Conservation (phyloP, 2,888 invertebrate species). For the Agonopterix alstromeriana region DNA sequence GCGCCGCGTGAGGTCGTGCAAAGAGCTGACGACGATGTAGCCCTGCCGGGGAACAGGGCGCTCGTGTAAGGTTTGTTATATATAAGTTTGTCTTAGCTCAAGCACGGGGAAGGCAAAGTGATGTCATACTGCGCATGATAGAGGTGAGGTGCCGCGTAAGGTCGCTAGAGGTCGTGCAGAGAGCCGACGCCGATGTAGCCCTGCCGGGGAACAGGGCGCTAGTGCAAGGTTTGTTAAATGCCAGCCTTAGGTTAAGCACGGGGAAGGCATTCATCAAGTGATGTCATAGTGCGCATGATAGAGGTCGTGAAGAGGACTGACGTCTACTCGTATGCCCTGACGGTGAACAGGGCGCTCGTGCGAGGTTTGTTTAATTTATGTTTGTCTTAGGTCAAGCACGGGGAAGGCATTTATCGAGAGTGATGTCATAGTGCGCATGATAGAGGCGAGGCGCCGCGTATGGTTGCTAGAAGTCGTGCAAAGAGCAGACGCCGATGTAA, state of each 20-base stretch:
- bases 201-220: slow-evolving; percentile 30
- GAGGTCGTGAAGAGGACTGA: slow-evolving; percentile 28
- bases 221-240: too few relatives aligned
- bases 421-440: slow-evolving; percentile 1
- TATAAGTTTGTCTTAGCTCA: too few relatives aligned
- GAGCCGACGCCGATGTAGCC: slow-evolving; percentile 17
- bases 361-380: slow-evolving; percentile 38
- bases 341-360: slow-evolving; percentile 38
- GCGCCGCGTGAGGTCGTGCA: slow-evolving; percentile 33
- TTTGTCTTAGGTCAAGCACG: too few relatives aligned
- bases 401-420: too few relatives aligned
- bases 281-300: slow-evolving; percentile 21
- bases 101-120: too few relatives aligned
- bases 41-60: slow-evolving; percentile 30
- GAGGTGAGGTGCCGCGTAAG: slow-evolving; percentile 35
- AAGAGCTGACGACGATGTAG: slow-evolving; percentile 18
- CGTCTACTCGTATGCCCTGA: slow-evolving; percentile 9
- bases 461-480: slow-evolving; percentile 29
- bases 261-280: too few relatives aligned
- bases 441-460: slow-evolving; percentile 34
- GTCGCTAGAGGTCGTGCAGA: slow-evolving; percentile 27
- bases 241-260: too few relatives aligned
- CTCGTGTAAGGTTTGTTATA: too few relatives aligned
- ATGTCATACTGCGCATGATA: slow-evolving; percentile 21
- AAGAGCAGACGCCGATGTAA: slow-evolving; percentile 17